Conservation (phyloP, 1,140 invertebrate genomes). For the Ips nitidus region DNA sequence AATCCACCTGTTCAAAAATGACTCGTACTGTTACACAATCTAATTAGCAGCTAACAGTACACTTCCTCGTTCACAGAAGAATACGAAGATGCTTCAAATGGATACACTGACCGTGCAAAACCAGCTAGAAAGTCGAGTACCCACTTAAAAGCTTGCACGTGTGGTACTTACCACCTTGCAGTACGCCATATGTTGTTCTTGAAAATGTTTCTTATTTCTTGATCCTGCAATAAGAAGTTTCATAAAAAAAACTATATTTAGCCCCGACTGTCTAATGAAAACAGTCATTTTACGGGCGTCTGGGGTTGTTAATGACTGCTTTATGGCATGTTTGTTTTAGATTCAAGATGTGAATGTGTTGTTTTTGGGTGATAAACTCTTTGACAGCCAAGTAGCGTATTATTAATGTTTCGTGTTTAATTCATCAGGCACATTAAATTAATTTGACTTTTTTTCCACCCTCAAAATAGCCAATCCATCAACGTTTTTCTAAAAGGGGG, state of each 20-base stretch:
- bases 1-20: too few species aligned
- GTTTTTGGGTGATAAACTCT: neutral
- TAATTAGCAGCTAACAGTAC: too few species aligned
- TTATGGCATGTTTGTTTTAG: conserved; percentile 3
- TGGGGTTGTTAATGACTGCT: conserved; percentile 5
- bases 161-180: conserved; percentile 5
- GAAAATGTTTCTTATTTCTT: too few species aligned
- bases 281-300: neutral
- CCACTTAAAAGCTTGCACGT: neutral
- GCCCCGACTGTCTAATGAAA: neutral
- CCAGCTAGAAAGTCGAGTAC: neutral
- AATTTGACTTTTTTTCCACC: conserved; percentile 24
- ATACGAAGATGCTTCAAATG: too few species aligned
- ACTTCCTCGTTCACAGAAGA: too few species aligned
- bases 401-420: too few species aligned
- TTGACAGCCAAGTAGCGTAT: too few species aligned
- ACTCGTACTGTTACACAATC: too few species aligned
- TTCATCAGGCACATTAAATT: conserved; percentile 2
- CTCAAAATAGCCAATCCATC: conserved; percentile 16
- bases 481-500: conserved; percentile 7
- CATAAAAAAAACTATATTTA: conserved; percentile 3
- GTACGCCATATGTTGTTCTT: neutral
- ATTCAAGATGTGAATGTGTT: neutral
- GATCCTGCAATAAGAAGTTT: neutral
- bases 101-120: neutral